Percentiles rank a stretch among this genome's conserved stretches.
Evolutionary conservation across 2,113 vertebrate species (phyloP).

Genomic region (Morphnarchus princeps): DNA sequence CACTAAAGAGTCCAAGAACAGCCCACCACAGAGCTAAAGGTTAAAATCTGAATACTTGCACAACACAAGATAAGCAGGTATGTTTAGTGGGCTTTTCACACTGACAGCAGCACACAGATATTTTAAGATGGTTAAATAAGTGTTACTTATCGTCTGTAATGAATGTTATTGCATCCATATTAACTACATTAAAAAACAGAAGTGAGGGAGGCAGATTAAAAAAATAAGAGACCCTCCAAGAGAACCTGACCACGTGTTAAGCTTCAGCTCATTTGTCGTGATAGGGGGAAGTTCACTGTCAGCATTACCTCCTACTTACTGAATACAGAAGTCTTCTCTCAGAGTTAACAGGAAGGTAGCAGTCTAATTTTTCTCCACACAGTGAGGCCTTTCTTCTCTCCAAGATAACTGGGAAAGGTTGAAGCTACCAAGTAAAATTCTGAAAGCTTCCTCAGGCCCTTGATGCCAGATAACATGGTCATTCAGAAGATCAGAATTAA

Average conservation of each 20-base stretch:
- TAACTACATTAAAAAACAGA: neutral
- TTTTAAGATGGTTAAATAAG: neutral
- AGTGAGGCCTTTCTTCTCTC: neutral
- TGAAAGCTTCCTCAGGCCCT: neutral
- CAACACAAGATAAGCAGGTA: neutral
- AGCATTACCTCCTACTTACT: neutral
- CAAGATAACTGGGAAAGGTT: neutral
- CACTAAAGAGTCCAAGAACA: neutral
- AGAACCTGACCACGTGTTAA: neutral
- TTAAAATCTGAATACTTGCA: neutral
- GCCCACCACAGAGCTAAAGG: neutral
- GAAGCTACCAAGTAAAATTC: neutral
- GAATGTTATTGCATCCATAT: fast-evolving
- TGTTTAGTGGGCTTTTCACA: neutral
- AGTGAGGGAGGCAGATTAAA: neutral
- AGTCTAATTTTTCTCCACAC: neutral
- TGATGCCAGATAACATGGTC: neutral
- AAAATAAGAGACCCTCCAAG: neutral
- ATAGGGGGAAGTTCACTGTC: neutral
- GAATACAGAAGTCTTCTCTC: neutral
- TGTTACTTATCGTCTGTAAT: neutral
- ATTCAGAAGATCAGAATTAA: neutral
- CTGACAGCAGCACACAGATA: neutral
- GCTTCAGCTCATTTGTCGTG: neutral
- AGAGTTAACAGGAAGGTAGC: neutral